Evolutionary conservation across 2,113 vertebrate species (phyloP).

Genomic region (Sorex fumeus): DNA sequence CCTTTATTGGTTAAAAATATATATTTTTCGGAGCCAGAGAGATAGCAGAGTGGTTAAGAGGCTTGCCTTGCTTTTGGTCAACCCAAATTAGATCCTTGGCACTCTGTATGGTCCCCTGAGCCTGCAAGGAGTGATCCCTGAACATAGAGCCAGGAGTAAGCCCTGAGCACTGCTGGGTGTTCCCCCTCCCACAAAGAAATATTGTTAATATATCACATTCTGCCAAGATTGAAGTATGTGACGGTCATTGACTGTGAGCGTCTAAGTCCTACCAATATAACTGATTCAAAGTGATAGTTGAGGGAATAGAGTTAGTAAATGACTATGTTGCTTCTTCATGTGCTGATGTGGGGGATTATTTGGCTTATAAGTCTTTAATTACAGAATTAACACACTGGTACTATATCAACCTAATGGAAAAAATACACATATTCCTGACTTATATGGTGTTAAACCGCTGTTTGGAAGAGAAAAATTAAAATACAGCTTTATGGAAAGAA

Average conservation of each 20-base stretch:
- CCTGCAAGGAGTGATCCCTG: too few species aligned
- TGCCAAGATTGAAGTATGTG: not conserved
- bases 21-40: too few species aligned
- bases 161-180: too few species aligned
- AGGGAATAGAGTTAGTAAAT: not conserved
- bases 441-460: not conserved
- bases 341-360: not conserved
- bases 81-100: too few species aligned
- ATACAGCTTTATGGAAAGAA: not conserved
- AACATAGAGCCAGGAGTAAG: too few species aligned
- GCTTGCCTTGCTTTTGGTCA: too few species aligned
- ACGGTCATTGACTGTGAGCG: not conserved
- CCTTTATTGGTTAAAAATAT: not conserved
- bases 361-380: not conserved
- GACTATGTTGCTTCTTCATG: not conserved
- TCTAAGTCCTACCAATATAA: not conserved
- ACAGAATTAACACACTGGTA: not conserved
- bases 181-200: not conserved
- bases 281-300: not conserved
- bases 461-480: slow-evolving; percentile 25
- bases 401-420: not conserved
- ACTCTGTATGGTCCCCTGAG: too few species aligned
- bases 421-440: not conserved
- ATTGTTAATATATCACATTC: not conserved
- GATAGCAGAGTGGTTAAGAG: too few species aligned